Percentiles rank a stretch among this genome's conserved stretches.
Evolutionary conservation across 2,113 vertebrate genomes (phyloP).

Genomic region (Parus major): DNA sequence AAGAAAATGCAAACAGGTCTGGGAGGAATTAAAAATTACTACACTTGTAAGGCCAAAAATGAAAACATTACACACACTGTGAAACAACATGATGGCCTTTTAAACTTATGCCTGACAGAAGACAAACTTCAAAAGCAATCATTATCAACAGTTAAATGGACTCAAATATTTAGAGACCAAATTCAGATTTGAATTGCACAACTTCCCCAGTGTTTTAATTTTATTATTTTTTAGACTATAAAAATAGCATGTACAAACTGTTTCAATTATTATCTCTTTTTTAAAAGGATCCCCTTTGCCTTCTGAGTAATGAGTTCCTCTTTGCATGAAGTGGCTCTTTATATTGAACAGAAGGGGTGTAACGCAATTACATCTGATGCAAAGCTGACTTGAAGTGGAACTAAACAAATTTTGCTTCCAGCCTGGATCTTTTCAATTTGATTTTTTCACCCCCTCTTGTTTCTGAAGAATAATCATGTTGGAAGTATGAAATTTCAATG

Average conservation of each 20-base stretch:
- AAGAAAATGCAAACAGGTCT: conserved; percentile 1
- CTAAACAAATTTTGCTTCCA: conserved; percentile 63
- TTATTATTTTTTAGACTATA: conserved; percentile 33
- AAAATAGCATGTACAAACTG: conserved; percentile 8
- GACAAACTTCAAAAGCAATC: conserved; percentile 49
- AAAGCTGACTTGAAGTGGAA: conserved; percentile 65
- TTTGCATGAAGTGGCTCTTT: conserved; percentile 46
- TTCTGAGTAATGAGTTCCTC: conserved; percentile 34
- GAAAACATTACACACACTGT: conserved; percentile 14
- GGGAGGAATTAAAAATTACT: conserved; percentile 44
- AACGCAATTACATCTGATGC: conserved; percentile 51
- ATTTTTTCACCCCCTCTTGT: conserved; percentile 31
- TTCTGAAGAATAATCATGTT: conserved; percentile 43
- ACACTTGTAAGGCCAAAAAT: background rate
- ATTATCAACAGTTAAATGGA: conserved; percentile 12
- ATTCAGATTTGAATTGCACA: background rate
- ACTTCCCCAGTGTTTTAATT: background rate
- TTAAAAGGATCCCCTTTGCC: conserved; percentile 9
- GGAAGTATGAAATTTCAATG: conserved; percentile 23
- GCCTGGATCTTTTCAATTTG: conserved; percentile 28
- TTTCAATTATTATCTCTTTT: conserved; percentile 38
- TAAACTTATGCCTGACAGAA: conserved; percentile 23
- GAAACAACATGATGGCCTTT: conserved; percentile 8
- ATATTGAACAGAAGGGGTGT: conserved; percentile 20
- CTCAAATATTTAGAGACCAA: background rate